Conservation (phyloP, 2,797 vertebrate species). For the Brachyrhaphis roseni region DNA sequence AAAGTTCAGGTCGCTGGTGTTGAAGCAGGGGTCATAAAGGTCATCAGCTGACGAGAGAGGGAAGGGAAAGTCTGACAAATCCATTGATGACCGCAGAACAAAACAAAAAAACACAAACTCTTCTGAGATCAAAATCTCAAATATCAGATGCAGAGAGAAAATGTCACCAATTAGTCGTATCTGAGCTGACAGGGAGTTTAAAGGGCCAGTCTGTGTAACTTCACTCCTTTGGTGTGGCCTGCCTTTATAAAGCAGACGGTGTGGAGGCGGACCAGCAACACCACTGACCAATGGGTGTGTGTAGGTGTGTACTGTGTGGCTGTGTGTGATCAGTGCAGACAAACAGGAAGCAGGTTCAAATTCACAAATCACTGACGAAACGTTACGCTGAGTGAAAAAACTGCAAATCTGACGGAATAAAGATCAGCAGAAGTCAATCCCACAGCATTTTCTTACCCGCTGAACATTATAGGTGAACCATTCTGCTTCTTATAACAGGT, state of each 20-base stretch:
- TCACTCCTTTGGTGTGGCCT: constrained; percentile 48
- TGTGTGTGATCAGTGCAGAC: constrained; percentile 29
- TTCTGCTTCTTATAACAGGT: too few species aligned
- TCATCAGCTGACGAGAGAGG: constrained; percentile 88
- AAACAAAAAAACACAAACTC: constrained; percentile 3
- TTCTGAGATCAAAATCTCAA: neutral
- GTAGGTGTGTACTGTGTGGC: constrained; percentile 37
- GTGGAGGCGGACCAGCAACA: constrained; percentile 38
- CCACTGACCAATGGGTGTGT: constrained; percentile 69
- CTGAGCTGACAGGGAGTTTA: constrained; percentile 45
- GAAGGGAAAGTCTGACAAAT: constrained; percentile 76
- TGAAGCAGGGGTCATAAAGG: constrained; percentile 95
- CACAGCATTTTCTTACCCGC: neutral
- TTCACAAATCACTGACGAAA: constrained; percentile 2
- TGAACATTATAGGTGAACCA: neutral
- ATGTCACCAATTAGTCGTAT: neutral
- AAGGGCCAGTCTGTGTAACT: constrained; percentile 58
- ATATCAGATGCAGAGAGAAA: neutral
- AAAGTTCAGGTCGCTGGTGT: constrained; percentile 92
- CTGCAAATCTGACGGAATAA: neutral
- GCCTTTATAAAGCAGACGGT: constrained; percentile 70
- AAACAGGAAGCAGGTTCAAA: constrained; percentile 26
- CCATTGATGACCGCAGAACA: constrained; percentile 39
- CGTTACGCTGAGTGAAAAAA: neutral
- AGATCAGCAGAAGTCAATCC: neutral